A percentile compares a stretch with the other conserved stretches of the same genome.
Conservation (phyloP, 1,140 invertebrate species). For the Pseudomyrmex dendroicus region DNA sequence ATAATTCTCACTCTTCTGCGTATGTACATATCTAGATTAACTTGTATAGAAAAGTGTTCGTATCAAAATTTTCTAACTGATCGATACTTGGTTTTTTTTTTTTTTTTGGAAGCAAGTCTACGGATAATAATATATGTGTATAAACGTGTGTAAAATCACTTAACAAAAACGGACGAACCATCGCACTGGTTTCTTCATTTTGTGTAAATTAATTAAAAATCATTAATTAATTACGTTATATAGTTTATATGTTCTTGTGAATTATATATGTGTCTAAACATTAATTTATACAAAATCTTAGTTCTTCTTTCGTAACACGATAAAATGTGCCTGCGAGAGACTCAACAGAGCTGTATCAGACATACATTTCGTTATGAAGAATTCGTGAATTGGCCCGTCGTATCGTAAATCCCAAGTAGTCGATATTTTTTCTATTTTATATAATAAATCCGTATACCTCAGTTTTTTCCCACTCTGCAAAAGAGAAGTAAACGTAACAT, state of each 20-base stretch:
- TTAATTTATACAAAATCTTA: conserved; percentile 1
- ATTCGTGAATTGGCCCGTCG: not conserved
- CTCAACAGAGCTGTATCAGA: too few species aligned
- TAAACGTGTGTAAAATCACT: not conserved
- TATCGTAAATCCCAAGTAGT: not conserved
- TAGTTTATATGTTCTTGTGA: not conserved
- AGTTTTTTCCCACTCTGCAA: not conserved
- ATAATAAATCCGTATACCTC: not conserved
- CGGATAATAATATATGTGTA: not conserved
- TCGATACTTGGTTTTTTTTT: conserved; percentile 4
- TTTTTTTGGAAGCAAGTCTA: conserved; percentile 20
- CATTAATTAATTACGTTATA: not conserved
- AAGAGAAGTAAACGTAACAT: not conserved
- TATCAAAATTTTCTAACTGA: conserved; percentile 56
- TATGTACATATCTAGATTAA: conserved; percentile 36
- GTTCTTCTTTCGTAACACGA: not conserved
- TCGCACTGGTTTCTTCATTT: conserved; percentile 6
- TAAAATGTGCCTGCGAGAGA: not conserved
- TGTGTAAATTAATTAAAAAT: not conserved
- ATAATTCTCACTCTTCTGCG: conserved; percentile 8
- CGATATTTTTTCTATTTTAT: not conserved
- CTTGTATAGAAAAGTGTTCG: conserved; percentile 59
- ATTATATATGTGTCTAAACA: not conserved
- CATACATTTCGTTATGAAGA: conserved; percentile 14
- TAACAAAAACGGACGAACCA: not conserved